phyloP scores from a whole-genome alignment of 2,888 invertebrate genomes.

The Hesperia comma region DNA sequence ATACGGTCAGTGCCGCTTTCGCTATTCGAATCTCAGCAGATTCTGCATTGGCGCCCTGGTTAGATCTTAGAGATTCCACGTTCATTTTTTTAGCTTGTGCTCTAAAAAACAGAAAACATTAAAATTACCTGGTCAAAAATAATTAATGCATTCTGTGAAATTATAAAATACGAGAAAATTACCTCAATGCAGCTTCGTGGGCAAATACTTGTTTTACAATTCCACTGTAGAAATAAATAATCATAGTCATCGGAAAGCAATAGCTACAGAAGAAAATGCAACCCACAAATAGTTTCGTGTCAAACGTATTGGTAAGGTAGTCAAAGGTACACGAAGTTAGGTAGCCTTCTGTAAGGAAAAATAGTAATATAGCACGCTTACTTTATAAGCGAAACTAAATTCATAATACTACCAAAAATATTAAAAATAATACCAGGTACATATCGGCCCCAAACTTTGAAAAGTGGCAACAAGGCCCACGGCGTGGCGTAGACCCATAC shows the following conservation, averaged over 20 bases:
- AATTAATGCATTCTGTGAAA: neutral
- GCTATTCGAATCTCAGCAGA: conserved; percentile 94
- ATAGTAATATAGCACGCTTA: too few species aligned
- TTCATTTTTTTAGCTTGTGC: conserved; percentile 94
- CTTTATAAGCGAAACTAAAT: too few species aligned
- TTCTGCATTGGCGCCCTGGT: conserved; percentile 87
- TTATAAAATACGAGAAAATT: conserved; percentile 24
- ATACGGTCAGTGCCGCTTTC: conserved; percentile 94
- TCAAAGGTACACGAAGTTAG: conserved; percentile 93
- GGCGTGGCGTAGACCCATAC: conserved; percentile 92
- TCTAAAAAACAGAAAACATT: conserved; percentile 46
- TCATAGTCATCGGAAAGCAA: conserved; percentile 89
- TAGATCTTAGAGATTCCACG: conserved; percentile 91
- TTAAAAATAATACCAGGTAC: conserved; percentile 86
- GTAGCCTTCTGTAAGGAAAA: conserved; percentile 89
- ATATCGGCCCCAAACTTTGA: conserved; percentile 94
- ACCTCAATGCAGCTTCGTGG: conserved; percentile 91
- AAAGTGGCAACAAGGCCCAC: conserved; percentile 90
- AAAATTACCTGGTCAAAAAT: too few species aligned
- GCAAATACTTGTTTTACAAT: conserved; percentile 94
- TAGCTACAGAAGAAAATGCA: conserved; percentile 91
- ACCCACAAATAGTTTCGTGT: conserved; percentile 90
- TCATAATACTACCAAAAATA: too few species aligned
- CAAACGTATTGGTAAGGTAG: conserved; percentile 90
- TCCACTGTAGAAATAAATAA: conserved; percentile 93